These are phyloP conservation scores for Myiotriccus ornatus DNA, from an alignment of 2,797 vertebrate genomes.

Conservation along the genomic window DNA sequence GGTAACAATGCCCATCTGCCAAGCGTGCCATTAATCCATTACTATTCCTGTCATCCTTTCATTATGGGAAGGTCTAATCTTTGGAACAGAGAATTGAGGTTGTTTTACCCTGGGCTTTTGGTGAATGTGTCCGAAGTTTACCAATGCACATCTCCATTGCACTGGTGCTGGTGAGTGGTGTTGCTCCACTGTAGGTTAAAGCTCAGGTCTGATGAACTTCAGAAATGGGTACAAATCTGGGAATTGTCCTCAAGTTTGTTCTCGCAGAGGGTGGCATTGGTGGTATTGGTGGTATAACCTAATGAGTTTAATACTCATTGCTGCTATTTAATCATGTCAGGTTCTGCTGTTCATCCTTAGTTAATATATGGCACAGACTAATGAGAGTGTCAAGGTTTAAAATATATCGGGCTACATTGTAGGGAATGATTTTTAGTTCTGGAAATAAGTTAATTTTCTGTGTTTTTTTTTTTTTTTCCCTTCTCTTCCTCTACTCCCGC, in stretches of 20 bases:
- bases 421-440: not conserved
- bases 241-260: not conserved
- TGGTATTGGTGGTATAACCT: constrained; percentile 6
- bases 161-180: not conserved
- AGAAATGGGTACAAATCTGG: fast-evolving
- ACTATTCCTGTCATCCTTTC: not conserved
- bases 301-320: constrained; percentile 46
- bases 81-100: not conserved
- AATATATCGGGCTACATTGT: constrained; percentile 2
- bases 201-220: not conserved
- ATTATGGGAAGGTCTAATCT: not conserved
- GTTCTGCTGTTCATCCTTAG: constrained; percentile 37
- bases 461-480: not conserved
- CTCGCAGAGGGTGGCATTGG: not conserved
- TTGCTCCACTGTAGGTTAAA: not conserved
- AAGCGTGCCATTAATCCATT: not conserved
- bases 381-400: constrained; percentile 65
- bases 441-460: not conserved
- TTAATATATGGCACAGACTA: constrained; percentile 57
- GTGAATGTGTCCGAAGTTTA: not conserved
- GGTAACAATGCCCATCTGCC: not conserved
- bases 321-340: constrained; percentile 49
- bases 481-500: not conserved
- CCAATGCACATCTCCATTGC: fast-evolving
- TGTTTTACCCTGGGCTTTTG: not conserved